phyloP scores from a whole-genome alignment of 30 jellyfish, hydroid and myxozoan species.

The Catostylus mosaicus region DNA sequence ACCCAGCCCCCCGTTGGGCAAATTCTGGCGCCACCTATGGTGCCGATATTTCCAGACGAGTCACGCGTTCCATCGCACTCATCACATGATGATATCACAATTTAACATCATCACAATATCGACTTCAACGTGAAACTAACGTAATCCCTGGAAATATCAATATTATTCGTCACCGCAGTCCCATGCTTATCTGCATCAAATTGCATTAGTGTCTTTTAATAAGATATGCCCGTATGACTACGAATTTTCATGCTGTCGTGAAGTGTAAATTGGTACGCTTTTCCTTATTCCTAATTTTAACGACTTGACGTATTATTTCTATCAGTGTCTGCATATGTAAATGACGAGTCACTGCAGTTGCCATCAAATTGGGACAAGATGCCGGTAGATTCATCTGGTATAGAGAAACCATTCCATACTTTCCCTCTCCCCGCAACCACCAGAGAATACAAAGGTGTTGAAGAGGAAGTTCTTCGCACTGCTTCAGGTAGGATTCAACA shows the following conservation, averaged over 20 bases:
- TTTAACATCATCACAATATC: no score
- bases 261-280: neutral
- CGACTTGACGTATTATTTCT: neutral
- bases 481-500: neutral
- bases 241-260: neutral
- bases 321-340: neutral
- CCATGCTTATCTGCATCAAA: neutral
- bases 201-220: neutral
- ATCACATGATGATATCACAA: no score
- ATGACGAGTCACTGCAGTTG: neutral
- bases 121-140: no score
- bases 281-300: neutral
- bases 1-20: no score
- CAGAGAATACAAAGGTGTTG: slow-evolving; percentile 16
- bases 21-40: no score
- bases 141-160: no score
- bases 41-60: no score
- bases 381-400: slow-evolving; percentile 10
- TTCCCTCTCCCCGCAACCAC: neutral
- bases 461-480: neutral
- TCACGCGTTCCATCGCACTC: no score
- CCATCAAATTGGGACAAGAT: slow-evolving; percentile 44
- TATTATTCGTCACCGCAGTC: neutral
- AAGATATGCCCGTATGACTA: neutral
- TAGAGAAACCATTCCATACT: slow-evolving; percentile 9